phyloP scores from a whole-genome alignment of 2,888 invertebrate species.

The Cryptus viduatorius region DNA sequence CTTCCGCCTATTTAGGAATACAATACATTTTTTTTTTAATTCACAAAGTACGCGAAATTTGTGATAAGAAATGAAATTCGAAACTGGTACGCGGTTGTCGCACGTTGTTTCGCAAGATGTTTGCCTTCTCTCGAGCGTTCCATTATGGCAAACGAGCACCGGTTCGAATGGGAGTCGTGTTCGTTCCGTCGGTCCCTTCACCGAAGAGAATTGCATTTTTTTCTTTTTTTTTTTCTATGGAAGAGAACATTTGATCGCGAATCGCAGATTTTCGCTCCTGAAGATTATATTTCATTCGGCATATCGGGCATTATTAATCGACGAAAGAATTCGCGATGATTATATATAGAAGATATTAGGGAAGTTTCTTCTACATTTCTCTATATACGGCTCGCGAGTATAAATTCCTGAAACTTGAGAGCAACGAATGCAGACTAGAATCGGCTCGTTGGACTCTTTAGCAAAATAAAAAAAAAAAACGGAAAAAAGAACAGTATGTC shows the following conservation, averaged over 20 bases:
- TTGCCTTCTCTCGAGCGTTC: conserved; percentile 43
- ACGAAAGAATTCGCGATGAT: conserved; percentile 41
- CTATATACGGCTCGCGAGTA: neutral
- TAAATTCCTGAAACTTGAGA: conserved; percentile 52
- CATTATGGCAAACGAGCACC: conserved; percentile 43
- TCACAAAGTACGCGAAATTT: conserved; percentile 56
- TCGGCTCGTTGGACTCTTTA: conserved; percentile 33
- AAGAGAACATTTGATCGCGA: conserved; percentile 8
- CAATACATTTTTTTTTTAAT: conserved; percentile 20
- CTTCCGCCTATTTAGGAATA: neutral
- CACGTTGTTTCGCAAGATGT: conserved; percentile 67
- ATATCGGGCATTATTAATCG: conserved; percentile 51
- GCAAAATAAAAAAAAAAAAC: conserved; percentile 8
- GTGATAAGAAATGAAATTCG: conserved; percentile 57
- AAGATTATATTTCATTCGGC: neutral
- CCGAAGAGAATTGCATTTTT: conserved; percentile 11
- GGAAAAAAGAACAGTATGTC: conserved; percentile 26
- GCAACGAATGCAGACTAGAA: conserved; percentile 47
- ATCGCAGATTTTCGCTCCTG: conserved; percentile 10
- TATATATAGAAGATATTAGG: conserved; percentile 26
- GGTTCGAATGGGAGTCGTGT: conserved; percentile 47
- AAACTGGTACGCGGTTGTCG: conserved; percentile 78
- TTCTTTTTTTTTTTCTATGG: neutral
- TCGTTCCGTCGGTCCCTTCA: conserved; percentile 38
- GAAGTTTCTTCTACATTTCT: conserved; percentile 48